A percentile compares a stretch with the other conserved stretches of the same genome.
phyloP scores from a whole-genome alignment of 1,140 invertebrate species.

The Aphaenogaster rudis region DNA sequence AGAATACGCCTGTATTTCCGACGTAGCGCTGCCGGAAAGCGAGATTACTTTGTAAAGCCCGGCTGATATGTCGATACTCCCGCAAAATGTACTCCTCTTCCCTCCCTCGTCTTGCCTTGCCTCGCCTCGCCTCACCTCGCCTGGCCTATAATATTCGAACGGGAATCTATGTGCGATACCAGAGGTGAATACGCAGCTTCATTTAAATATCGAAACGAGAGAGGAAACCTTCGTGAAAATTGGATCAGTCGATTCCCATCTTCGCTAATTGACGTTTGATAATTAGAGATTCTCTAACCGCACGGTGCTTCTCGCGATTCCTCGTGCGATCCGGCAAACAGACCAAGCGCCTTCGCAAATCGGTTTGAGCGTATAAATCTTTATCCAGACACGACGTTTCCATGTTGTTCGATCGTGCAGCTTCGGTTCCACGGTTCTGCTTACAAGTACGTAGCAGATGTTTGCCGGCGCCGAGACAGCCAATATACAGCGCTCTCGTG shows the following conservation, averaged over 20 bases:
- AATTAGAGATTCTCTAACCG: conserved; percentile 2
- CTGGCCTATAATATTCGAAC: not conserved
- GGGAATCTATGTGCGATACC: conserved; percentile 7
- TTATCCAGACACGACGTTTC: conserved; percentile 22
- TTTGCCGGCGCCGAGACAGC: conserved; percentile 40
- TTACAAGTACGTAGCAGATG: conserved; percentile 7
- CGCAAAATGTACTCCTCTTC: not conserved
- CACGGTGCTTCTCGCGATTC: not conserved
- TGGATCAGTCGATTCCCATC: not conserved
- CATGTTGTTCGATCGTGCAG: conserved; percentile 9
- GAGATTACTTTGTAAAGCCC: conserved; percentile 43
- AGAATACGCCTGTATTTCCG: not conserved
- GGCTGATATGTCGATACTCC: conserved; percentile 50
- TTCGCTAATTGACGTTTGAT: conserved; percentile 17
- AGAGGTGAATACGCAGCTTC: not conserved
- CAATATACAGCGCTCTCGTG: conserved; percentile 33
- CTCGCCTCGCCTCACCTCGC: not conserved
- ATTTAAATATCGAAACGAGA: not conserved
- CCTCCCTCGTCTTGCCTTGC: not conserved
- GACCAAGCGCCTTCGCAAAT: conserved; percentile 1
- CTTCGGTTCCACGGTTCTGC: not conserved
- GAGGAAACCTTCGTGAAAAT: not conserved
- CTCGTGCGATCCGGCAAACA: not conserved
- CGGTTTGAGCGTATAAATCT: not conserved
- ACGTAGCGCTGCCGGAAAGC: conserved; percentile 8